These are phyloP conservation scores for Drosophila borealis DNA, from an alignment of 2,888 invertebrate species.

Conservation along the genomic window DNA sequence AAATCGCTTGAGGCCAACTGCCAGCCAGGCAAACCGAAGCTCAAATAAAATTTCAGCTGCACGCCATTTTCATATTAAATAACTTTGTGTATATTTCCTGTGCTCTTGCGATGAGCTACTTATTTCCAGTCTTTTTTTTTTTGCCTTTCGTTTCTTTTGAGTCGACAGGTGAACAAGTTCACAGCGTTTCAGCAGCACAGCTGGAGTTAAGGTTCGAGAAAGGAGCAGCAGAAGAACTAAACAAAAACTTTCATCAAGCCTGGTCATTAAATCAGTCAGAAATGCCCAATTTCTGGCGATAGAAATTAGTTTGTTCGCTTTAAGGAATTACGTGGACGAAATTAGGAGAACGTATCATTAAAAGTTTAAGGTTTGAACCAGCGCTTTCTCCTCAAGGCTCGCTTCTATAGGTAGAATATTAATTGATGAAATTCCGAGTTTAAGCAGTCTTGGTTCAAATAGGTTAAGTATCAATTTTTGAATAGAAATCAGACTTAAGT, in stretches of 20 bases:
- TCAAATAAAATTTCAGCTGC: constrained; percentile 71
- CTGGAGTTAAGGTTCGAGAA: constrained; percentile 27
- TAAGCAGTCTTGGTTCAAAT: too few species aligned
- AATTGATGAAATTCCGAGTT: too few species aligned
- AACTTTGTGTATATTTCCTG: constrained; percentile 74
- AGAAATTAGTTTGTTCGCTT: constrained; percentile 14
- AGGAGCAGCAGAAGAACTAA: constrained; percentile 8
- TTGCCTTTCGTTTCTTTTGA: constrained; percentile 39
- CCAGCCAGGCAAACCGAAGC: constrained; percentile 59
- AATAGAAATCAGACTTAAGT: too few species aligned
- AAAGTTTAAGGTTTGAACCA: neutral
- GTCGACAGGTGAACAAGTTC: constrained; percentile 71
- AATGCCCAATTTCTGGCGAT: constrained; percentile 12
- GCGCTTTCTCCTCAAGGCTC: too few species aligned
- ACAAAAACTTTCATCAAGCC: constrained; percentile 21
- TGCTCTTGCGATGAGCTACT: constrained; percentile 48
- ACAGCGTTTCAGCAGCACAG: constrained; percentile 51
- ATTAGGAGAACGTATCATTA: too few species aligned
- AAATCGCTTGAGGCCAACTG: constrained; percentile 63
- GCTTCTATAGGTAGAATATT: too few species aligned
- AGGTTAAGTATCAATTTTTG: too few species aligned
- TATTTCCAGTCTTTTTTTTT: constrained; percentile 28
- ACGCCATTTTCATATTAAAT: constrained; percentile 80
- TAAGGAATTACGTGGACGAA: neutral
- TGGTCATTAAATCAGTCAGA: constrained; percentile 21